Conservation (phyloP, 2,888 invertebrate species). For the Athetis lepigone region DNA sequence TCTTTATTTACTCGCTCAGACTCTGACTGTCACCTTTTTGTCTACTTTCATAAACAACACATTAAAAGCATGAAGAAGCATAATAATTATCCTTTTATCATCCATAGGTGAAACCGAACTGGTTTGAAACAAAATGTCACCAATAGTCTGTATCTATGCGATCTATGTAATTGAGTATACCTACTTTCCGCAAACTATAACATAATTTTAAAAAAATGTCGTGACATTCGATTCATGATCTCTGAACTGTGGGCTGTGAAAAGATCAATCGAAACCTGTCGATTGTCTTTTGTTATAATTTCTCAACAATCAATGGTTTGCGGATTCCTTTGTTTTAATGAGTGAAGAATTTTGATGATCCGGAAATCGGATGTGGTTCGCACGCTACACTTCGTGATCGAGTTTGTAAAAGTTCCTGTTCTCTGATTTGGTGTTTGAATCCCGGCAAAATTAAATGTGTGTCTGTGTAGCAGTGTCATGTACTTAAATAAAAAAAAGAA, state of each 20-base stretch:
- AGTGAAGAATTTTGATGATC: conserved; percentile 41
- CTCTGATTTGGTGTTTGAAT: not conserved
- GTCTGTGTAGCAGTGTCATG: no score
- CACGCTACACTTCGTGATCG: conserved; percentile 39
- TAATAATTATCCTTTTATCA: not conserved
- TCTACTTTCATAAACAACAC: not conserved
- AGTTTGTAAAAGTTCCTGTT: conserved; percentile 25
- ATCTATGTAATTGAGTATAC: conserved; percentile 2
- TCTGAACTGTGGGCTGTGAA: conserved; percentile 29
- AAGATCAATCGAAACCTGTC: conserved; percentile 3
- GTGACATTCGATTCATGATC: conserved; percentile 3
- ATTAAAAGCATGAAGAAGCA: not conserved
- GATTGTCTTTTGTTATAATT: conserved; percentile 27
- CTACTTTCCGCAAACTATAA: no score
- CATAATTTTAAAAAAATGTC: no score
- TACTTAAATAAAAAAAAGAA: no score
- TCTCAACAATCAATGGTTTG: conserved; percentile 32
- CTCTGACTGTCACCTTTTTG: not conserved
- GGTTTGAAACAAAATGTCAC: conserved; percentile 58
- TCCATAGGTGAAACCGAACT: conserved; percentile 29
- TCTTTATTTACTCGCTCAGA: no score
- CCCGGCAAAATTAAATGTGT: not conserved
- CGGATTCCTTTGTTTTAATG: conserved; percentile 24
- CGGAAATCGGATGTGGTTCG: conserved; percentile 38
- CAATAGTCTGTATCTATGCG: conserved; percentile 29